phyloP scores from a whole-genome alignment of 2,113 vertebrate genomes.

The Promerops cafer region DNA sequence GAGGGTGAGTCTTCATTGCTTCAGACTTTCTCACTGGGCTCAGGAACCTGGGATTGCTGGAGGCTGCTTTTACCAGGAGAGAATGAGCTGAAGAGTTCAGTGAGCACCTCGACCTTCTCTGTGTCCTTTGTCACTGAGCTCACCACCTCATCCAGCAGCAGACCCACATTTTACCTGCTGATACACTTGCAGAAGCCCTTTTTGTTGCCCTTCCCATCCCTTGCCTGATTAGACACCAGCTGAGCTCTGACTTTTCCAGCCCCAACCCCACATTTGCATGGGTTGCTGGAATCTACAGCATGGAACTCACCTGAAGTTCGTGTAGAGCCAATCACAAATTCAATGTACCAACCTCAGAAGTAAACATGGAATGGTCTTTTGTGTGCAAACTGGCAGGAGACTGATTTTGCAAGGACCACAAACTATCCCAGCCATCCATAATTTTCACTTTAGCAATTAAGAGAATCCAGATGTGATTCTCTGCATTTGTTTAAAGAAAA shows the following conservation, averaged over 20 bases:
- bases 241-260: background rate
- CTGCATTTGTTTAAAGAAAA: background rate
- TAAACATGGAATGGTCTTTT: background rate
- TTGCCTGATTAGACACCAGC: background rate
- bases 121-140: background rate
- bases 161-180: background rate
- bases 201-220: background rate
- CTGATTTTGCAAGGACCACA: background rate
- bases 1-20: background rate
- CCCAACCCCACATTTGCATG: fast-evolving
- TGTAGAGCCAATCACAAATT: background rate
- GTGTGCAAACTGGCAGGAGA: background rate
- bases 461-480: background rate
- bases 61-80: background rate
- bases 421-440: background rate
- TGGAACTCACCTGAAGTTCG: background rate
- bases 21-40: background rate
- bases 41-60: background rate
- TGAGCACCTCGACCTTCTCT: background rate
- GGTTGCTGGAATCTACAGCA: background rate
- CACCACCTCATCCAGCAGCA: background rate
- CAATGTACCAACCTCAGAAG: background rate
- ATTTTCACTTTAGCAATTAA: background rate
- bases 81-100: fast-evolving
- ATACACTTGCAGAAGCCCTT: background rate